phyloP scores from a whole-genome alignment of 2,113 vertebrate species.

The Hirundichthys speculiger region DNA sequence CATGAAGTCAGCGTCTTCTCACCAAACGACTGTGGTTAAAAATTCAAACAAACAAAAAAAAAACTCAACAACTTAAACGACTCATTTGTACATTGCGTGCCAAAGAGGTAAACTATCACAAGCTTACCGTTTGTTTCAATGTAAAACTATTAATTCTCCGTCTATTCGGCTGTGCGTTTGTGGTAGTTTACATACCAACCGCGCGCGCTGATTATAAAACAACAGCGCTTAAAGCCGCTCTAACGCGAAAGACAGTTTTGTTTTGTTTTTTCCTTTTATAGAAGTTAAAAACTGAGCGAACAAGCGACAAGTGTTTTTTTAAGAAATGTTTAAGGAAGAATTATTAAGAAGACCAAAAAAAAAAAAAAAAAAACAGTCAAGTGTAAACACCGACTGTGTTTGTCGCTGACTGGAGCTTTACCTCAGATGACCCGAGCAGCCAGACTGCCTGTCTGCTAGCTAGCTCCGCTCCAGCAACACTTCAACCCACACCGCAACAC shows the following conservation, averaged over 20 bases:
- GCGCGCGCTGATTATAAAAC: too few species aligned
- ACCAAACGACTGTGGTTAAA: slow-evolving; percentile 20
- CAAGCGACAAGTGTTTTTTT: not conserved
- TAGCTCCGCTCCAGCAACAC: slow-evolving; percentile 54
- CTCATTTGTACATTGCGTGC: not conserved
- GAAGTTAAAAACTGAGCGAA: not conserved
- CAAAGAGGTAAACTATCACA: not conserved
- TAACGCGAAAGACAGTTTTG: not conserved
- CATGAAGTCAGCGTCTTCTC: slow-evolving; percentile 29
- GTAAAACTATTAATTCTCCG: slow-evolving; percentile 4
- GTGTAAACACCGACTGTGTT: not conserved
- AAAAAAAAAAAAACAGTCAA: not conserved
- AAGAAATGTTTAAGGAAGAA: not conserved
- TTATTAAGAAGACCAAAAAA: not conserved
- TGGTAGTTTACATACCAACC: not conserved
- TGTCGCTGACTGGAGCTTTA: slow-evolving; percentile 54
- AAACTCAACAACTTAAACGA: slow-evolving; percentile 1
- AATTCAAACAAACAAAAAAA: not conserved
- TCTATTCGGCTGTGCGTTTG: not conserved
- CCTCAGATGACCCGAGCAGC: slow-evolving; percentile 69
- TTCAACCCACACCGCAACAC: not conserved
- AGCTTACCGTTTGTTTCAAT: rapidly evolving
- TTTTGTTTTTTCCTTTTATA: not conserved
- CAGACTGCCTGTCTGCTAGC: slow-evolving; percentile 64
- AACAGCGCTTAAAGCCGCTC: too few species aligned